Evolutionary conservation across 2,888 invertebrate species (phyloP), one percentile per base, ranked within the genome.

Genomic region (Apoderus coryli): DNA sequence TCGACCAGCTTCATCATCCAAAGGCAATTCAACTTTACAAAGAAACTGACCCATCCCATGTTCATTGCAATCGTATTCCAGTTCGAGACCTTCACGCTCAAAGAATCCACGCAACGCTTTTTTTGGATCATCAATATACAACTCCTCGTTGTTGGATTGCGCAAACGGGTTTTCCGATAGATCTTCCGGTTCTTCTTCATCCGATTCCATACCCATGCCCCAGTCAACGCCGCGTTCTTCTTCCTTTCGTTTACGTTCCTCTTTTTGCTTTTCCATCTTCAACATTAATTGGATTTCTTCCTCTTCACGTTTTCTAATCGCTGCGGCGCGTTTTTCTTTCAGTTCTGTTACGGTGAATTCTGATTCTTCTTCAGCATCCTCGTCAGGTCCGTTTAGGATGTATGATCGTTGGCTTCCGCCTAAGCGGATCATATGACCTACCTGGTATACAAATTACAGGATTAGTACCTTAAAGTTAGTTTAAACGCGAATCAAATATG

Each of bases 81-180:
- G 62, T 36, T 88, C 82, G 28, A 76, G 27, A 0, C 93, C 73
- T 59, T 96, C 95, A 32, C 95, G 65, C 54, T 96, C 96, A 56
- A 88, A 95, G 67, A 84, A 96, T 0, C 90, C 88, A 27, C 86
- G 65, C 10, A 98, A 57, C 0, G 92, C 86, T 55, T 92, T 92
- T 59, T 95, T 93, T 0, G 98, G 96, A 58, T 98, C 95, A 29
- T 86, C 79, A 19, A 90, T 60, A 54, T 89, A 92, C 10, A 92
- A 56, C 39, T 90, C 86, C 53, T 95, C 93, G 52, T 90, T 85
- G 26, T 68, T 72, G 0, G 77, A 72, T 27, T 67, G 63, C 0
- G 89, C 86, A 50, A 70, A 89, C 0, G 89, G 89, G 60, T 89
- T 89, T 40, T 82, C 80, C 0, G 74, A 57, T 3, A 82, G 52